Base-by-base conservation (phyloP, 92 coral and sea anemone genomes). In the Anthopleura xanthogrammica region DNA sequence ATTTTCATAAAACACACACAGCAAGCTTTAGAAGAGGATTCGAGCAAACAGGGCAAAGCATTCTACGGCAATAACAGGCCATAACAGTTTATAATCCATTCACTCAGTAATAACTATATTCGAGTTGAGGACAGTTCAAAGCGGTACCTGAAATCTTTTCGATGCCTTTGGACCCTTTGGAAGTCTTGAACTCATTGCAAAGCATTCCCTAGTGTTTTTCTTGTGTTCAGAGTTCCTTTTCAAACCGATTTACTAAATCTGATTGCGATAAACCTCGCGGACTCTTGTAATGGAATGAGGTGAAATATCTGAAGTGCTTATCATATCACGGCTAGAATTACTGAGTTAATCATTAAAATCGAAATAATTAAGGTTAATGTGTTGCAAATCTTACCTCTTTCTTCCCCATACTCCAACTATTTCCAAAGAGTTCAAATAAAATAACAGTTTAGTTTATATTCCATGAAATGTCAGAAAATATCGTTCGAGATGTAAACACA, bases 321-420 rank as follows among this genome's bases (percentile, higher is more conserved):
- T 68, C 74, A 36, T 29, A 68, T 68, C 17, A 68, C 74, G 42
- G 74, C 43, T 68, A 68, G 74, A 9, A 68, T 68, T 68, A 68
- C 74, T 2, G 17, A 68, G 74, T 68, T 68, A 68, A 68, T 68
- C 74, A 68, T 68, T 68, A 68, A 68, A 68, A 29, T 68, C 16
- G 74, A 29, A 68, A 68, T 68, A 5, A 68, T 68, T 68, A 68
- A 68, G 36, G 17, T n/a, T 68, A 68, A 68, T 68, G 17, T 16
- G 29, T 68, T 68, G 29, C 29, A 68, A 68, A 22, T 46, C 84
- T 81, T 52, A 81, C 84, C 84, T 81, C 84, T 70, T 81, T 81
- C 77, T 81, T 81, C 14, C 84, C 66, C 84, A 81, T 81, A 40
- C 41, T 68, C 19, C 74, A 12, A 12, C 16, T 68, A 68, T 16